A percentile compares a stretch with the other conserved stretches of the same genome.
Evolutionary conservation across 1,140 invertebrate species (phyloP).

Genomic region (Atta colombica): DNA sequence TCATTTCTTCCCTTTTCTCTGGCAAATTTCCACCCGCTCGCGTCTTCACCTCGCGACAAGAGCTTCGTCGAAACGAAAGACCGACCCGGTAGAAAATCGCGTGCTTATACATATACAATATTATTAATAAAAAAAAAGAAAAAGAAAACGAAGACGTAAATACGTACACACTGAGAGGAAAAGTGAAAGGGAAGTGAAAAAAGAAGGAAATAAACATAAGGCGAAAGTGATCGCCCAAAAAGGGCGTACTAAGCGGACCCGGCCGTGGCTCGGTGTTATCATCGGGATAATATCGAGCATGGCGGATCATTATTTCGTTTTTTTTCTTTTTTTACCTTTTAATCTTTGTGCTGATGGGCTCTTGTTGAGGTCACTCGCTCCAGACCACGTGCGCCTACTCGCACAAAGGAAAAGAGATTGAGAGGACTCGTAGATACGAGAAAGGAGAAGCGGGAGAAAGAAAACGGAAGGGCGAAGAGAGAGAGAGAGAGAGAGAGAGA

Average conservation of each 20-base stretch:
- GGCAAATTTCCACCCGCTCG: constrained; percentile 65
- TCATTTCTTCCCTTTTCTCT: constrained; percentile 74
- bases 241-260: constrained; percentile 82
- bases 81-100: constrained; percentile 19
- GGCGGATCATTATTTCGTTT: constrained; percentile 69
- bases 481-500: constrained; percentile 53
- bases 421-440: not conserved
- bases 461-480: constrained; percentile 8
- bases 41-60: constrained; percentile 34
- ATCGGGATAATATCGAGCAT: constrained; percentile 73
- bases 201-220: constrained; percentile 69
- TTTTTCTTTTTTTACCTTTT: constrained; percentile 59
- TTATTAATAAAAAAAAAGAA: not conserved
- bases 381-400: not conserved
- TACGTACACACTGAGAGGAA: not conserved
- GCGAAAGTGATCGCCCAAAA: constrained; percentile 80
- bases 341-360: constrained; percentile 56
- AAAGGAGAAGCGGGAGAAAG: not conserved
- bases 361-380: constrained; percentile 16
- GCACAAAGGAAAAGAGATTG: not conserved
- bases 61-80: not conserved
- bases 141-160: not conserved
- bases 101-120: not conserved
- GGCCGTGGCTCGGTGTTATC: constrained; percentile 68
- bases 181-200: not conserved